These are phyloP conservation scores for Acronicta leporina DNA, from an alignment of 2,888 invertebrate species.

Conservation along the genomic window DNA sequence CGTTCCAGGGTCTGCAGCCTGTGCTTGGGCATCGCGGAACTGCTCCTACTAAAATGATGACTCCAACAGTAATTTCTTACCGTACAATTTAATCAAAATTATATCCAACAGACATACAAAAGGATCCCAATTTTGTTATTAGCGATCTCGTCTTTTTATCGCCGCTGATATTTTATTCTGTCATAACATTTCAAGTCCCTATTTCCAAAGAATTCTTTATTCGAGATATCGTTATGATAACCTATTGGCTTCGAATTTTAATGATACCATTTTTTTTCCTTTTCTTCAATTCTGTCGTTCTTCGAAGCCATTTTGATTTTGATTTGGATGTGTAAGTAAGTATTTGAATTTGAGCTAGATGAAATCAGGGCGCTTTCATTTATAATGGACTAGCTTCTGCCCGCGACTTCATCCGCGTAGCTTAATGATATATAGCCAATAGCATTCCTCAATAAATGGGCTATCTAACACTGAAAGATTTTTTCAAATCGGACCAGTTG, in stretches of 20 bases:
- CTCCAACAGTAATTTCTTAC: too few species aligned
- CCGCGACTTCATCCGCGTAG: too few species aligned
- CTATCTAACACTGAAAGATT: too few species aligned
- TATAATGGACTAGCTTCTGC: too few species aligned
- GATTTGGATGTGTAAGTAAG: slow-evolving; percentile 4
- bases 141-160: slow-evolving; percentile 21
- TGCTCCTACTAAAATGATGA: too few species aligned
- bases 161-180: slow-evolving; percentile 54
- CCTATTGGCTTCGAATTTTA: slow-evolving; percentile 58
- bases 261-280: slow-evolving; percentile 37
- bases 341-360: slow-evolving; percentile 21
- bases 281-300: slow-evolving; percentile 18
- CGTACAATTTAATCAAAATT: too few species aligned
- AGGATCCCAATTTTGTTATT: slow-evolving; percentile 8
- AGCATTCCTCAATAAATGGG: too few species aligned
- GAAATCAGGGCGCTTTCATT: too few species aligned
- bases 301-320: slow-evolving; percentile 28
- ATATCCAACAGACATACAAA: slow-evolving; percentile 49
- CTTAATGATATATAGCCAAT: too few species aligned
- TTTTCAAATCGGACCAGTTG: too few species aligned
- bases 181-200: slow-evolving; percentile 59
- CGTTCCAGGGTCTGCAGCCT: too few species aligned
- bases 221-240: slow-evolving; percentile 51
- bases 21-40: too few species aligned
- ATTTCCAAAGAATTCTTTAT: slow-evolving; percentile 49